phyloP scores from a whole-genome alignment of 2,888 invertebrate genomes.

The Ametastegia equiseti region DNA sequence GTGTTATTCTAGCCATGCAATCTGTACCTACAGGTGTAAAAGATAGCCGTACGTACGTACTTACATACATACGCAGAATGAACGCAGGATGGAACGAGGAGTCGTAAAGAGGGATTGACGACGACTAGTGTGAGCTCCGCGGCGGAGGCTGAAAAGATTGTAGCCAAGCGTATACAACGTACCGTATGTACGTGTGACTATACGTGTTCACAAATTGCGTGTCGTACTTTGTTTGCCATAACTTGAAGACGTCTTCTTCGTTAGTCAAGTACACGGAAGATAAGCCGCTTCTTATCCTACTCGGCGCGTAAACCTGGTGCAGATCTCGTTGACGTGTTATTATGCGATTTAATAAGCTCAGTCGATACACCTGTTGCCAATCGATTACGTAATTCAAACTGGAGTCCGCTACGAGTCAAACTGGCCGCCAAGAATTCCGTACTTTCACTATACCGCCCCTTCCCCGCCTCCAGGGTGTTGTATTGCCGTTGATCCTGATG shows the following conservation, averaged over 20 bases:
- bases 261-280: no score
- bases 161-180: no score
- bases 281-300: no score
- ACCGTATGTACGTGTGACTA: no score
- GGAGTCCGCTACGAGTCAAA: slow-evolving; percentile 56
- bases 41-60: slow-evolving; percentile 8
- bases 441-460: slow-evolving; percentile 67
- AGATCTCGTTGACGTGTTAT: slow-evolving; percentile 55
- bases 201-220: background rate
- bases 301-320: slow-evolving; percentile 50
- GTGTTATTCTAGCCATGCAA: slow-evolving; percentile 28
- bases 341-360: slow-evolving; percentile 54
- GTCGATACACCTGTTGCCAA: slow-evolving; percentile 65
- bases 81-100: background rate
- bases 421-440: slow-evolving; percentile 68
- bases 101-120: slow-evolving; percentile 23
- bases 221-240: slow-evolving; percentile 9
- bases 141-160: background rate
- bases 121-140: no score
- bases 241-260: background rate
- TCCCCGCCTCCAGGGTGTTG: slow-evolving; percentile 34
- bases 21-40: slow-evolving; percentile 32
- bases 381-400: slow-evolving; percentile 62
- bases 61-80: background rate
- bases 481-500: background rate